Conservation (phyloP, 92 coral and sea anemone genomes). For the Chrysogorgia sp. region DNA sequence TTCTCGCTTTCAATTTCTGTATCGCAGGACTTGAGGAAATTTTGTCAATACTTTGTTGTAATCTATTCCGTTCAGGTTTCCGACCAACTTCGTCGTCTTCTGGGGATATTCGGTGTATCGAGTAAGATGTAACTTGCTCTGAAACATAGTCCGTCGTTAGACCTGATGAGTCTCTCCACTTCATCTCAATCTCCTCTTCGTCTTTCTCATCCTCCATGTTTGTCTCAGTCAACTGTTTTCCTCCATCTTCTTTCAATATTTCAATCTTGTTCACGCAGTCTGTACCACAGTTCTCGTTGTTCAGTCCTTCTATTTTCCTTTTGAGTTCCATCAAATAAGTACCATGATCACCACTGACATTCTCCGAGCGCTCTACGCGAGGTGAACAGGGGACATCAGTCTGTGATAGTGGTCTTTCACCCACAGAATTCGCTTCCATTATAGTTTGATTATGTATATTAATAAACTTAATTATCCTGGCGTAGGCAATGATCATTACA, state of each 20-base stretch:
- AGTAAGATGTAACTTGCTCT: background rate
- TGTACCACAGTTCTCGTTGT: background rate
- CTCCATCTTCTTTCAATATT: background rate
- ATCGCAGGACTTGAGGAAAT: slow-evolving; percentile 16
- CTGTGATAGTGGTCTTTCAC: background rate
- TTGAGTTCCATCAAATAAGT: slow-evolving; percentile 31
- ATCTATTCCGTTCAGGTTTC: background rate
- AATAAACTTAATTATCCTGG: slow-evolving; percentile 62
- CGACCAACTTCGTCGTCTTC: background rate
- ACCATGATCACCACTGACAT: slow-evolving; percentile 13
- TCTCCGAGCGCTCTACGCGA: background rate
- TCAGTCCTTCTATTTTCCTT: background rate
- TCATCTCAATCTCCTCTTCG: background rate
- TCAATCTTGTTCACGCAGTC: background rate
- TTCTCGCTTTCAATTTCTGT: slow-evolving; percentile 9
- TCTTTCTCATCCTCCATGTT: background rate
- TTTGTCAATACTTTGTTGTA: background rate
- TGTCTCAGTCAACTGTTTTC: background rate
- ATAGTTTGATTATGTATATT: slow-evolving; percentile 53
- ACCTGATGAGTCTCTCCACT: background rate
- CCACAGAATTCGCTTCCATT: background rate
- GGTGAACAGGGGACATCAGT: background rate
- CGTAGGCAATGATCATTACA: slow-evolving; percentile 62
- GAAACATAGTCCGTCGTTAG: background rate
- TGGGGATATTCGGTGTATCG: background rate